Evolutionary conservation across 1,140 invertebrate genomes (phyloP), one percentile per base, ranked within the genome.

Genomic region (Pemphigus obesinymphae): DNA sequence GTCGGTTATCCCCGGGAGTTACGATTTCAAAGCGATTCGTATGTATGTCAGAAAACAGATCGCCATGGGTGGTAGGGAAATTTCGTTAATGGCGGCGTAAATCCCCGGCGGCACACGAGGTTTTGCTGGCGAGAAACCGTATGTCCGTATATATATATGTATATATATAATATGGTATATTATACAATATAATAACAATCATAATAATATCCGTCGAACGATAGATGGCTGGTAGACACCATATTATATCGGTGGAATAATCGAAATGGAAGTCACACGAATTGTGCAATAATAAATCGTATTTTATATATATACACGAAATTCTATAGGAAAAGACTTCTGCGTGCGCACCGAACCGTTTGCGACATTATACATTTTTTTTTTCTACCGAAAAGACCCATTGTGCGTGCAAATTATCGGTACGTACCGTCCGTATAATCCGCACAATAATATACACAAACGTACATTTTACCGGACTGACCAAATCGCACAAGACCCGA

Each of bases 251-350:
- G n/a, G 7, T 8, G 17, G n/a, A 70, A 43, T 43, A 43, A 70
- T 70, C 66, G n/a, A 76, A 76, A 37, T 40, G 45, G 73, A 53
- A 76, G 50, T 76, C 48, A 55, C 72, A 50, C 34, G 73, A 7
- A 17, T 76, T 40, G 73, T 58, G 73, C 15, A 76, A 76, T 5
- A n/a, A n/a, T n/a, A n/a, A n/a, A n/a, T n/a, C n/a, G n/a, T n/a
- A n/a, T n/a, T n/a, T n/a, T n/a, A n/a, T n/a, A n/a, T n/a, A n/a
- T n/a, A n/a, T n/a, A n/a, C n/a, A n/a, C n/a, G n/a, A n/a, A n/a
- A n/a, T n/a, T n/a, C n/a, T n/a, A n/a, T n/a, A n/a, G n/a, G n/a
- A n/a, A n/a, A n/a, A n/a, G n/a, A n/a, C n/a, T n/a, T n/a, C n/a
- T n/a, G n/a, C n/a, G n/a, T n/a, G n/a, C n/a, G n/a, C n/a, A n/a